A percentile compares a stretch with the other conserved stretches of the same genome.
These are phyloP conservation scores for Passer montanus DNA, from an alignment of 2,113 vertebrate genomes.

Conservation along the genomic window DNA sequence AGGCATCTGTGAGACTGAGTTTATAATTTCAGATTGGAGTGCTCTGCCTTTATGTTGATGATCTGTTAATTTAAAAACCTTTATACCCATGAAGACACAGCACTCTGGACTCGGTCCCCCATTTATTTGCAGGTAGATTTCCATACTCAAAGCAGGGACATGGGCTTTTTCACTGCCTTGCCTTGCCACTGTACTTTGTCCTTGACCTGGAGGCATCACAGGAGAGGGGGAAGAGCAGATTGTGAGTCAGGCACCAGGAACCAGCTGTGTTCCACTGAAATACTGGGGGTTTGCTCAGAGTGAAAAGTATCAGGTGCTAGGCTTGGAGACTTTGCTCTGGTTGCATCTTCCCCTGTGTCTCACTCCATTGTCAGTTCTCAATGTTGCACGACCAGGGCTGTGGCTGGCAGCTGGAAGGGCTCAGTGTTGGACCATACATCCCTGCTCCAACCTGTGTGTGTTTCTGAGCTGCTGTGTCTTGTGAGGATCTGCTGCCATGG, in stretches of 20 bases:
- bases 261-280: not conserved
- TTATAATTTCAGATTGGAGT: not conserved
- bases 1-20: not conserved
- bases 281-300: not conserved
- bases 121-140: not conserved
- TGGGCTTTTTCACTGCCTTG: not conserved
- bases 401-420: fast-evolving
- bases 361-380: not conserved
- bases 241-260: not conserved
- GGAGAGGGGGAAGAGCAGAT: not conserved
- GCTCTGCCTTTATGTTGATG: not conserved
- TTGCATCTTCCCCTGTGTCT: not conserved
- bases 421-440: fast-evolving
- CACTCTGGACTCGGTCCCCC: not conserved
- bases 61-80: not conserved
- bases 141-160: not conserved
- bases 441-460: not conserved
- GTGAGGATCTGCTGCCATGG: not conserved
- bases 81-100: not conserved
- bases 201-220: not conserved
- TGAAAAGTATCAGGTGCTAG: not conserved
- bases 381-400: not conserved
- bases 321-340: not conserved
- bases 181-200: not conserved
- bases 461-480: not conserved